Base-by-base conservation (phyloP, 2,888 invertebrate genomes). In the Drosophila greeni region DNA sequence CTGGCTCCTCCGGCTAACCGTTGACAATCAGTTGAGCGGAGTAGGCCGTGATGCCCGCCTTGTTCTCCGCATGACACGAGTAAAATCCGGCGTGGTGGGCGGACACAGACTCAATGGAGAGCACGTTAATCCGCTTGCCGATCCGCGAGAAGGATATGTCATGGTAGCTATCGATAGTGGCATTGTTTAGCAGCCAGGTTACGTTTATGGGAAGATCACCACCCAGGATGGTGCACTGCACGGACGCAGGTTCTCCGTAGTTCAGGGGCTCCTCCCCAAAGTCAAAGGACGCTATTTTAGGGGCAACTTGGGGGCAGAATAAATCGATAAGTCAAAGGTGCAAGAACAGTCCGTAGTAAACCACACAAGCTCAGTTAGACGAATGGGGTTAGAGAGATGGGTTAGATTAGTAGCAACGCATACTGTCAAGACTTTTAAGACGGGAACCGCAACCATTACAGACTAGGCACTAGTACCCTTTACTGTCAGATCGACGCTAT, bases 31-130 rank as follows among this genome's bases (percentile, higher is more conserved):
- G 87, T 86, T 90, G 89, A 74, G 92, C 91, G 58, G 91, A 90
- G 83, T 91, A 91, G 36, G 90, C 90, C 51, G 91, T 86, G 1
- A 85, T 33, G 55, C 93, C 94, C 47, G 92, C 93, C 70, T 89
- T 88, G 87, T 94, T 94, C 83, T 89, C 89, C 31, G 91, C 94
- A 71, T 91, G 91, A 87, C 94, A 95, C 68, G 93, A 93, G 87
- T 93, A 94, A 73, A 91, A 90, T 47, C 94, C 94, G 43, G 91
- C 91, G 83, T 92, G 92, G 66, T 90, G 87, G 3, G 90, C 91
- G 61, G 90, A 87, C 39, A 91, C 91, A 8, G 90, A 89, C 85
- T 91, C 91, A 78, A 91, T 91, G 84, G 90, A 90, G 57, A 91
- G 83, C 70, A 92, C 91, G 75, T 92, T 93, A 56, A 92, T 92